A percentile compares a stretch with the other conserved stretches of the same genome.
These are phyloP conservation scores for Rhabdornis inornatus DNA, from an alignment of 2,113 vertebrate genomes.

Conservation along the genomic window DNA sequence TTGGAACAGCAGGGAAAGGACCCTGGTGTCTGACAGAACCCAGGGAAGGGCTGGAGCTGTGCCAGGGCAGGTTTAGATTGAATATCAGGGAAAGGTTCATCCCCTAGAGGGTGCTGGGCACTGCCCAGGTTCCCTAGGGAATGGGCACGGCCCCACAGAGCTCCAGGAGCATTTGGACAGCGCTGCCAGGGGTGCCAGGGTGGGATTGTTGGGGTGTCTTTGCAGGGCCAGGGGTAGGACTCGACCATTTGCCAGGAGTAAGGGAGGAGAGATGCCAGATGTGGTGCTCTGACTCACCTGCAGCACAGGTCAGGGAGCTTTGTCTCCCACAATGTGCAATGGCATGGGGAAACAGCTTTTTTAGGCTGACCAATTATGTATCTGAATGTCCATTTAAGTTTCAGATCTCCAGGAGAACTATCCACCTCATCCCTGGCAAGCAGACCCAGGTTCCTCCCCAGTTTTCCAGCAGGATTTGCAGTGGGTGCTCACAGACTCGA, in stretches of 20 bases:
- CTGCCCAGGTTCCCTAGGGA: not conserved
- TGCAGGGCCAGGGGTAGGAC: fast-evolving
- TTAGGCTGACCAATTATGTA: not conserved
- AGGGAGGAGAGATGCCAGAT: not conserved
- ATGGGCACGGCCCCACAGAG: not conserved
- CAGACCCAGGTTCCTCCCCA: not conserved
- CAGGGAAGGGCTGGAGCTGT: not conserved
- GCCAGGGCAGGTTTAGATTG: fast-evolving
- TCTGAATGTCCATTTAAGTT: too few relatives aligned
- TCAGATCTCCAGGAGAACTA: not conserved
- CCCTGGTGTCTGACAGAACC: not conserved
- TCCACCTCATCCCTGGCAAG: not conserved
- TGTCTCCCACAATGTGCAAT: not conserved
- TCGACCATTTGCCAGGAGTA: not conserved
- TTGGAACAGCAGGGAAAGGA: fast-evolving
- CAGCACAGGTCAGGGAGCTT: not conserved
- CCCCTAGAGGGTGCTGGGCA: not conserved
- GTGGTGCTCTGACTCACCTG: not conserved
- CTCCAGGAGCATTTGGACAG: fast-evolving
- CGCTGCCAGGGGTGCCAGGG: not conserved
- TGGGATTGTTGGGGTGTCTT: not conserved
- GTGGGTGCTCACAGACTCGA: not conserved
- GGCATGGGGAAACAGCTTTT: not conserved
- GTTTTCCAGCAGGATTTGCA: not conserved
- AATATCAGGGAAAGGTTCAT: not conserved